Conservation (phyloP, 92 coral and sea anemone species). For the Siderastrea siderea region DNA sequence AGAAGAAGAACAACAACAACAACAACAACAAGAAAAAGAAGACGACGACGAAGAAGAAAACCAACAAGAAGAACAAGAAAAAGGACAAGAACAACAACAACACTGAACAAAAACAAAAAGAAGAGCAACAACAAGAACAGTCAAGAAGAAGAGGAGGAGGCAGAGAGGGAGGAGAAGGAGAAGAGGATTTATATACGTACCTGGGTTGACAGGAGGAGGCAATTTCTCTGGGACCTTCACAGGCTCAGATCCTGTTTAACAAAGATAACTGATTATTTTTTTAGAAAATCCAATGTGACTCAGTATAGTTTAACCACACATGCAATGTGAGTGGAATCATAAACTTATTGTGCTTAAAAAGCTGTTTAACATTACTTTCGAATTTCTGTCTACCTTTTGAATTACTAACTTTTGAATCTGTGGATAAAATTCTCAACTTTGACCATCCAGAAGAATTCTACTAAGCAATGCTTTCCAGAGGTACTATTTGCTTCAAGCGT, state of each 20-base stretch:
- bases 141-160: neutral
- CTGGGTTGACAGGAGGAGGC: constrained; percentile 10
- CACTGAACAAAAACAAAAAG: no score
- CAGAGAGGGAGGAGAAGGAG: neutral
- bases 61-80: neutral
- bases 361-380: neutral
- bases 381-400: neutral
- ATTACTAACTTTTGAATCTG: no score
- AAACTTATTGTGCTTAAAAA: neutral
- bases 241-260: neutral
- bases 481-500: neutral
- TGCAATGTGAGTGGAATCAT: neutral
- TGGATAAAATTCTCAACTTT: no score
- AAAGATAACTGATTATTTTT: neutral
- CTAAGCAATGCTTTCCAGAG: no score
- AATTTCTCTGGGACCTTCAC: constrained; percentile 1
- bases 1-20: neutral
- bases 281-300: neutral
- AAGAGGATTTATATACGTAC: neutral
- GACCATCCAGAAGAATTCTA: no score
- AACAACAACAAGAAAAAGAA: no score
- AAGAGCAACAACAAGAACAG: no score
- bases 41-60: neutral
- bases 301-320: neutral
- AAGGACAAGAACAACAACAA: neutral